Evolutionary conservation across 2,113 vertebrate genomes (phyloP).

Genomic region (Eulemur rufifrons): DNA sequence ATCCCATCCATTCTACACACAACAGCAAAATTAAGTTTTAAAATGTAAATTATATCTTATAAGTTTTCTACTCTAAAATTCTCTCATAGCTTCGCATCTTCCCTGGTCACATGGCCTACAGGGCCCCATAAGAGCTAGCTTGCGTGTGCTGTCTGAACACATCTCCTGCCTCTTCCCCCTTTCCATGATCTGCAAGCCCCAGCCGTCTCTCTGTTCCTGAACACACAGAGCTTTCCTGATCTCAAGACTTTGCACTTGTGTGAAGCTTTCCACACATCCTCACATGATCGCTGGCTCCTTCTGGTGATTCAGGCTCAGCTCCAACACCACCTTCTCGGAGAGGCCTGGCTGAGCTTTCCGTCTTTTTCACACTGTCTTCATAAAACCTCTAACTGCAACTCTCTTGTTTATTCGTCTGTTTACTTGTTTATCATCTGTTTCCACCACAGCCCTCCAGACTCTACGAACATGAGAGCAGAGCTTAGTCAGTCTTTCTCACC

Average conservation of each 20-base stretch:
- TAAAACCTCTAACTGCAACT: background rate
- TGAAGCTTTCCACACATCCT: background rate
- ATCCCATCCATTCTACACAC: background rate
- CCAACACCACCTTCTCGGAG: background rate
- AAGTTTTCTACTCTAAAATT: background rate
- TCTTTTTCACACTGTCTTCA: background rate
- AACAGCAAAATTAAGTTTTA: background rate
- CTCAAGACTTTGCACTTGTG: background rate
- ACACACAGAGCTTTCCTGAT: background rate
- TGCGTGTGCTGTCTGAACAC: background rate
- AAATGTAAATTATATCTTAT: background rate
- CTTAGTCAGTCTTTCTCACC: background rate
- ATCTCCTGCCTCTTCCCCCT: rapidly evolving
- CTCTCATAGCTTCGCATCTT: background rate
- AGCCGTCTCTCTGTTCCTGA: background rate
- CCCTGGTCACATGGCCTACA: background rate
- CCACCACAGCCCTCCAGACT: too few relatives aligned
- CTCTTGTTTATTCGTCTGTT: background rate
- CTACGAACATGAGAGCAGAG: background rate
- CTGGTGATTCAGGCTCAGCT: background rate
- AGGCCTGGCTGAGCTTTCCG: background rate
- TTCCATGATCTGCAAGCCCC: background rate
- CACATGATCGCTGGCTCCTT: background rate
- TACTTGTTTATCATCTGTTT: background rate
- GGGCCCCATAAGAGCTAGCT: background rate